These are phyloP conservation scores for Carterocephalus palaemon DNA, from an alignment of 2,888 invertebrate species.

Conservation along the genomic window DNA sequence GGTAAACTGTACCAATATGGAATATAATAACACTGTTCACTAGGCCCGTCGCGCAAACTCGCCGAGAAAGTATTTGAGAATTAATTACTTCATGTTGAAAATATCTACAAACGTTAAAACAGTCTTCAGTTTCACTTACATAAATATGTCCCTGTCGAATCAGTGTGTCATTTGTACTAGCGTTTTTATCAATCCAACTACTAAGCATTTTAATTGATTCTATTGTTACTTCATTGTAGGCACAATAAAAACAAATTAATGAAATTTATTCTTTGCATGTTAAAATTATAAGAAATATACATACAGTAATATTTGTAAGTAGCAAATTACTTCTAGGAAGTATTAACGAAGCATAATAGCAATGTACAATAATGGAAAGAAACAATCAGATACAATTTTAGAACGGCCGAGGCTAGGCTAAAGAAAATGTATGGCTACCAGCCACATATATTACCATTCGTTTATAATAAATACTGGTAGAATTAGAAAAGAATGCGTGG, in stretches of 20 bases:
- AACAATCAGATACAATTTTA: conserved; percentile 19
- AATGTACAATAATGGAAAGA: conserved; percentile 27
- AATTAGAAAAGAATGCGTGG: no score
- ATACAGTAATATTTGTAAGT: conserved; percentile 14
- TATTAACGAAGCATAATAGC: conserved; percentile 35
- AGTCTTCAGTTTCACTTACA: conserved; percentile 77
- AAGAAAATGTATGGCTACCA: conserved; percentile 25
- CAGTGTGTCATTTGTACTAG: conserved; percentile 74
- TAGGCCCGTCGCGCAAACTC: conserved; percentile 45
- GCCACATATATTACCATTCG: no score
- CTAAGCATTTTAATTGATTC: conserved; percentile 45
- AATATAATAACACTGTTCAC: conserved; percentile 61
- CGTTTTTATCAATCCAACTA: conserved; percentile 60
- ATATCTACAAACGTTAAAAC: conserved; percentile 71
- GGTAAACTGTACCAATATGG: conserved; percentile 63
- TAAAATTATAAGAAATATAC: background rate
- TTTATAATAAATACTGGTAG: no score
- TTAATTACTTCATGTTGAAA: conserved; percentile 52
- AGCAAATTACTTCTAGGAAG: conserved; percentile 33
- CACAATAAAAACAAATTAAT: conserved; percentile 45
- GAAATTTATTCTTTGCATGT: conserved; percentile 18
- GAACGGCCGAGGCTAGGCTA: conserved; percentile 25
- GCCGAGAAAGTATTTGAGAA: conserved; percentile 48
- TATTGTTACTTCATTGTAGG: conserved; percentile 35
- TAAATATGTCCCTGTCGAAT: conserved; percentile 70